Evolutionary conservation across 2,113 vertebrate genomes (phyloP), one percentile per base, ranked within the genome.

Genomic region (Bungarus multicinctus): DNA sequence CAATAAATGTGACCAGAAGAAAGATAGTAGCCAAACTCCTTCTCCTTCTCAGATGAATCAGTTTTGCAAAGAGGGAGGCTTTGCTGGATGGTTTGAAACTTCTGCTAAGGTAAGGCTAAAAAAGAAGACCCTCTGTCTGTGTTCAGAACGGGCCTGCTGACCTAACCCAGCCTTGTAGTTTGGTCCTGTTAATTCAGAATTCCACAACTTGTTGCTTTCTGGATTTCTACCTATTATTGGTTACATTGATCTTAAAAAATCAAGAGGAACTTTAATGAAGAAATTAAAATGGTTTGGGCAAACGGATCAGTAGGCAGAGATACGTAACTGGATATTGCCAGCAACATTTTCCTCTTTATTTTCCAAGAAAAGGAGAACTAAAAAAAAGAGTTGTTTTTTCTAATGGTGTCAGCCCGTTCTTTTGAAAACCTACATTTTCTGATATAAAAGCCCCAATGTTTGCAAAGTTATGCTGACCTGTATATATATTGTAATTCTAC

Each of bases 1-100:
- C 94, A 99, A 99, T 95, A 99, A 99, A 93, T 99, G 99, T 95
- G 99, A 99, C 97, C 99, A 99, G 97, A 99, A 98, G 93, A 99
- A 97, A 89, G 99, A 99, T 0, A 69, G 55, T 85, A 96, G 93
- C 89, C 98, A 98, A 87, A 98, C 93, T 94, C 96, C 95, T 81
- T 94, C 98, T 94, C 95, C 95, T 85, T 94, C 98, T 50, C 97
- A 98, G 89, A 98, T 99, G 98, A 98, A 99, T 96, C 98, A 98
- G 95, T 99, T 99, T 97, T 99, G 99, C 98, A 99, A 98, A 97
- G 99, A 99, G 94, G 97, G 99, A 6, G 99, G 99, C 94, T 99
- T 99, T 93, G 96, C 98, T 96, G 98, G 98, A 58, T 99, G 99
- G 99, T 99, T 99, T 96, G 99, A 99, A 97, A 99, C 99, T 9